These are phyloP conservation scores for Augiades crinisus DNA, from an alignment of 2,888 invertebrate genomes.

Conservation along the genomic window DNA sequence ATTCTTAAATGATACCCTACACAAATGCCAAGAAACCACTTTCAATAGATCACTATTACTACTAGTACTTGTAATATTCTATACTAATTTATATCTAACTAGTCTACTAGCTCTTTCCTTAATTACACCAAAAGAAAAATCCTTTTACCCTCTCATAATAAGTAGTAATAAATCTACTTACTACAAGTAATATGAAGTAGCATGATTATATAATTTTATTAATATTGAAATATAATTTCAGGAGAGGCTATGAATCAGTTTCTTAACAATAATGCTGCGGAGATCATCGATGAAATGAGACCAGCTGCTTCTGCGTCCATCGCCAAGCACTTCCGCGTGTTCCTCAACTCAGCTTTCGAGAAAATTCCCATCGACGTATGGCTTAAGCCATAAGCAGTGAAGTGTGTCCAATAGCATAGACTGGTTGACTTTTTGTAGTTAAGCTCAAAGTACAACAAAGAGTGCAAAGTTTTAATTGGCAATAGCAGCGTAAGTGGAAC, in stretches of 20 bases:
- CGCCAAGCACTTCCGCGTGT: conserved; percentile 86
- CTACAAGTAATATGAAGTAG: too few species aligned
- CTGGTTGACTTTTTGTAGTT: conserved; percentile 1
- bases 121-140: too few species aligned
- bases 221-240: conserved; percentile 47
- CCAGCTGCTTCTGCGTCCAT: conserved; percentile 88
- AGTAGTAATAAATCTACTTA: too few species aligned
- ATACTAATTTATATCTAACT: too few species aligned
- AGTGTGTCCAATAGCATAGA: not conserved
- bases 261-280: conserved; percentile 89
- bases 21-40: too few species aligned
- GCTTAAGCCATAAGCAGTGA: conserved; percentile 71
- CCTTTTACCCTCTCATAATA: too few species aligned
- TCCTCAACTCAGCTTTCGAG: conserved; percentile 87
- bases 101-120: too few species aligned
- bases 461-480: conserved; percentile 13
- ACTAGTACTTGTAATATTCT: too few species aligned
- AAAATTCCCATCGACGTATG: conserved; percentile 87
- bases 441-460: conserved; percentile 12
- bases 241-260: conserved; percentile 93
- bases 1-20: too few species aligned
- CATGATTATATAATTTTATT: too few species aligned
- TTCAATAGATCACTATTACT: too few species aligned
- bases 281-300: conserved; percentile 91
- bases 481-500: not conserved